Evolutionary conservation across 1,140 invertebrate genomes (phyloP), one percentile per base, ranked within the genome.

Genomic region (Achroia grisella): DNA sequence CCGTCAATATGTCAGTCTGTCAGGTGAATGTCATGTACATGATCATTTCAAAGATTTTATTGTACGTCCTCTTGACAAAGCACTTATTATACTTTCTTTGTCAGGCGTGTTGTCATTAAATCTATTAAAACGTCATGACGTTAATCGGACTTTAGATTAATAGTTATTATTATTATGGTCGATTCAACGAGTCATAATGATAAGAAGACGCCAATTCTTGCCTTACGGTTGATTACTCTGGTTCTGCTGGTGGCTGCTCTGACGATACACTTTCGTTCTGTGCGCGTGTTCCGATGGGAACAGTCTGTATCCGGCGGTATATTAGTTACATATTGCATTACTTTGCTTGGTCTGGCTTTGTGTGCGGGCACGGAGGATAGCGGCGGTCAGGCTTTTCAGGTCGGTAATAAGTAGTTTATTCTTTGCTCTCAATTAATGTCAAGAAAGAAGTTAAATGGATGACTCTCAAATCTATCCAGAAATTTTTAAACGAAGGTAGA

Each of bases 261-360:
- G 42, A 66, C 61, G 5, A 53, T 75, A 15, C 74, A 81, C 30
- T n/a, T 17, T 10, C 17, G 17, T 23, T 71, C 69, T 1, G 9
- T 81, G 39, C 55, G 64, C 11, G 57, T 75, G 10, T 77, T 79
- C 27, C 58, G 70, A 0, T 82, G 71, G 75, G 78, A 82, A 43
- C 60, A 68, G 10, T 67, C 70, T 0, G 66, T 79, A 13, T 56
- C 64, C 14, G 75, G 70, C 1, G 78, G 75, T 3, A 37, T 82
- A 4, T 33, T 79, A 0, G 64, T 79, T 1, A 68, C 73, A 2
- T 82, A 70, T 29, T 49, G 31, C 12, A 47, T 82, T 8, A 55
- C 65, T 0, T 39, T 42, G 6, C 8, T 64, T 0, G 75, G 69
- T 2, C 35, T 77, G 11, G 53, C 63, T 1, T 17, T 81, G 11